A percentile compares a stretch with the other conserved stretches of the same genome.
These are phyloP conservation scores for Peromyscus nudipes DNA, from an alignment of 2,797 vertebrate species.

Conservation along the genomic window DNA sequence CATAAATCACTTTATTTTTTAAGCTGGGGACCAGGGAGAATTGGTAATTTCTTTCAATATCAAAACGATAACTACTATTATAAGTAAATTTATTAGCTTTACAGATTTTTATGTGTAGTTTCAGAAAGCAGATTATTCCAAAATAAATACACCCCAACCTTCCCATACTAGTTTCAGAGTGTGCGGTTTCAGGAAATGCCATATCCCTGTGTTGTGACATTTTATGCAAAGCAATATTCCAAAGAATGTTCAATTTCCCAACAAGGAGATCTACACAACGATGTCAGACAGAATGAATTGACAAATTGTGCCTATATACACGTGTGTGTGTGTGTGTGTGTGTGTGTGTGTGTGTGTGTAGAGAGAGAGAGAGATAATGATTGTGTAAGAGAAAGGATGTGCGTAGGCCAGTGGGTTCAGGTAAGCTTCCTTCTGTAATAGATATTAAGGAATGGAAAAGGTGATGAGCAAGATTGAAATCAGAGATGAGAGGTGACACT, in stretches of 20 bases:
- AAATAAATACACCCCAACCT: not conserved
- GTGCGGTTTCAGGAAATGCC: not conserved
- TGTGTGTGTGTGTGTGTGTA: too few species aligned
- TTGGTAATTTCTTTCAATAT: not conserved
- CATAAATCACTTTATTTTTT: conserved; percentile 29
- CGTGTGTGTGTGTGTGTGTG: too few species aligned
- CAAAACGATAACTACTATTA: not conserved
- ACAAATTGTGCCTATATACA: too few species aligned
- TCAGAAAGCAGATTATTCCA: not conserved
- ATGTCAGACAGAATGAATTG: not conserved
- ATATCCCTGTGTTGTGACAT: not conserved
- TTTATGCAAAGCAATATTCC: not conserved
- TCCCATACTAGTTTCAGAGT: not conserved
- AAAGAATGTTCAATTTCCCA: not conserved
- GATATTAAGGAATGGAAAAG: not conserved
- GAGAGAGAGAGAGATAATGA: too few species aligned
- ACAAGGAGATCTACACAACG: not conserved
- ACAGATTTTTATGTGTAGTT: not conserved
- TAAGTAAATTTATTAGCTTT: not conserved
- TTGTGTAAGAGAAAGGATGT: not conserved
- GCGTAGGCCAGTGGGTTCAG: not conserved
- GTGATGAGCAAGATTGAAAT: not conserved
- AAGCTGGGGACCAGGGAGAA: not conserved
- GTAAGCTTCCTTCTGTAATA: not conserved
- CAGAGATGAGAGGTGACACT: not conserved